Evolutionary conservation across 2,113 vertebrate species (phyloP).

Genomic region (Burhinus bistriatus): DNA sequence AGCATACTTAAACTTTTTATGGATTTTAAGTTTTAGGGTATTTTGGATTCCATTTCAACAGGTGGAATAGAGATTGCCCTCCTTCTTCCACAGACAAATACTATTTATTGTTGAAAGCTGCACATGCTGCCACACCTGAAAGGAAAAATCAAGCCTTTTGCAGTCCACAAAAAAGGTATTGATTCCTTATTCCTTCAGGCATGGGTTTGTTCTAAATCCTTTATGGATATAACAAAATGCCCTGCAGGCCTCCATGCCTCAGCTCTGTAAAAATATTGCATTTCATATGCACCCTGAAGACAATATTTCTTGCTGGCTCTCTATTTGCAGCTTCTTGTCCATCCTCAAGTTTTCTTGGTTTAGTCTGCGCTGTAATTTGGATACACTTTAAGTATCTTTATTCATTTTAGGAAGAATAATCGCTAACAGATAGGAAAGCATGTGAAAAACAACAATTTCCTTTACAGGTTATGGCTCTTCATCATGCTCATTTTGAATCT

Average conservation of each 20-base stretch:
- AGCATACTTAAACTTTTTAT: not conserved
- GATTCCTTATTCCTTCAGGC: not conserved
- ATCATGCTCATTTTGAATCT: not conserved
- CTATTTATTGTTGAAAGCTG: not conserved
- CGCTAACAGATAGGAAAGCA: not conserved
- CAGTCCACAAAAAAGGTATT: not conserved
- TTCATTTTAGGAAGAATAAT: not conserved
- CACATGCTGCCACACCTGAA: not conserved
- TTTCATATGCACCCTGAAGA: not conserved
- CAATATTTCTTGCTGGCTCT: not conserved
- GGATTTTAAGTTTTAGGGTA: not conserved
- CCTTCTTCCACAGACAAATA: not conserved
- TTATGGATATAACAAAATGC: not conserved
- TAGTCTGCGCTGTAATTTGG: not conserved
- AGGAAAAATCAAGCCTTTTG: not conserved
- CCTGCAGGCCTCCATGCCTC: not conserved
- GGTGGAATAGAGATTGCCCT: not conserved
- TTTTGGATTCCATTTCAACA: not conserved
- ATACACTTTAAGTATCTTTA: not conserved
- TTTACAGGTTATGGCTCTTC: not conserved
- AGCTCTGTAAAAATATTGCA: not conserved
- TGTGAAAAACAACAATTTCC: not conserved
- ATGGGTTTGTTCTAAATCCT: not conserved
- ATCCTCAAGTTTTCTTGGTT: not conserved
- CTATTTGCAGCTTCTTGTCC: not conserved